Conservation (phyloP, 1,140 invertebrate genomes). For the Drepana arcuata region DNA sequence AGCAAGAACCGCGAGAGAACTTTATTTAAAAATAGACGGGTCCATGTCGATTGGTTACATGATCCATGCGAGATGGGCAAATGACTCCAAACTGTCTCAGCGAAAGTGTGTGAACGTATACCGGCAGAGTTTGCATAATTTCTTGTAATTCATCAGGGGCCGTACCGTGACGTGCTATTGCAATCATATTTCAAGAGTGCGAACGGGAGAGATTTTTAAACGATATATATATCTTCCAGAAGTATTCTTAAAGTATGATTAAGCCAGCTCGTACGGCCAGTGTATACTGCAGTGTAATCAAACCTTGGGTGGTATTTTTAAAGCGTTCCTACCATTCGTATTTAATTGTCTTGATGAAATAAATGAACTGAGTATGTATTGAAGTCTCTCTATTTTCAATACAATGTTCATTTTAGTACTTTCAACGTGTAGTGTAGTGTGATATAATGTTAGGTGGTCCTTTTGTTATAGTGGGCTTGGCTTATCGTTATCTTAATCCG, state of each 20-base stretch:
- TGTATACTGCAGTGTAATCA: constrained; percentile 30
- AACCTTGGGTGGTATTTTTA: constrained; percentile 34
- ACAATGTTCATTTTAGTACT: too few species aligned
- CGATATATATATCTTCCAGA: too few species aligned
- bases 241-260: too few species aligned
- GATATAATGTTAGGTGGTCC: too few species aligned
- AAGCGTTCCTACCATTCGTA: constrained; percentile 20
- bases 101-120: constrained; percentile 49
- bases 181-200: too few species aligned
- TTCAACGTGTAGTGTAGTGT: too few species aligned
- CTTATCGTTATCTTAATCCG: constrained; percentile 12
- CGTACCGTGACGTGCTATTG: too few species aligned
- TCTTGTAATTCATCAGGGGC: constrained; percentile 51
- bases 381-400: constrained; percentile 4
- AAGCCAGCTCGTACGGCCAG: too few species aligned
- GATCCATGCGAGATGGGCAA: constrained; percentile 18
- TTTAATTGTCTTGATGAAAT: too few species aligned
- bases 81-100: constrained; percentile 50
- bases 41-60: constrained; percentile 17
- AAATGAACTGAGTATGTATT: too few species aligned
- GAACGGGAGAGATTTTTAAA: too few species aligned
- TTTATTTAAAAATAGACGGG: constrained; percentile 14
- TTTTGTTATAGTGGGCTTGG: constrained; percentile 5
- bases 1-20: constrained; percentile 2
- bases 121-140: constrained; percentile 39